Base-by-base conservation (phyloP, 1,140 invertebrate species). In the Procambarus clarkii region DNA sequence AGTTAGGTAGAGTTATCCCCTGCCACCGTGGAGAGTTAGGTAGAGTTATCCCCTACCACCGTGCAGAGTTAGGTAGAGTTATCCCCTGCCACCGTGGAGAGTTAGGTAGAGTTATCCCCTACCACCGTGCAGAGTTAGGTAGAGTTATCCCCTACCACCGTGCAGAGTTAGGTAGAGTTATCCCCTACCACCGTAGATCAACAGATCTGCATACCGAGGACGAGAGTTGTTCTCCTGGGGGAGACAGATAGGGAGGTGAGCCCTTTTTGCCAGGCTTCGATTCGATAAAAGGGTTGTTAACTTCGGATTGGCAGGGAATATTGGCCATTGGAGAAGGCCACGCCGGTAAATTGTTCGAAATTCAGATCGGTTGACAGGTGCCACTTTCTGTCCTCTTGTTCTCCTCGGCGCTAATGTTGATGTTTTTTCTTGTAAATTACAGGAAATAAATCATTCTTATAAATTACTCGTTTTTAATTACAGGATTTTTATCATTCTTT, bases 261-360 rank as follows among this genome's bases (percentile, higher is more conserved):
- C 24, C 24, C 24, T 74, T 74, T 74, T 74, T 74, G n/a, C n/a
- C 69, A 3, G 3, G 13, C 21, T 34, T 5, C n/a, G n/a, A 74
- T 74, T 34, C 5, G 21, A 74, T 74, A 74, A 74, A 74, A 74
- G 69, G n/a, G 21, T n/a, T 74, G 69, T 74, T 74, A 74, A 74
- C 69, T 74, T 24, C 5, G 5, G n/a, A 74, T 74, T 74, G 15
- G n/a, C 5, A 34, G 5, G 15, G 24, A 74, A 74, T 74, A 74
- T 74, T 74, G 69, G 69, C 24, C 24, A 74, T 74, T 74, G 69
- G n/a, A 8, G 24, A 7, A 34, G 69, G 11, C n/a, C 5, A 9
- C 8, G 69, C n/a, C n/a, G 21, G 69, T 0, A 34, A 34, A 34
- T 24, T 15, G n/a, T 0, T 74, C 5, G 69, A 74, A 34, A 74